Base-by-base conservation (phyloP, 2,888 invertebrate species). In the Hydraecia micacea region DNA sequence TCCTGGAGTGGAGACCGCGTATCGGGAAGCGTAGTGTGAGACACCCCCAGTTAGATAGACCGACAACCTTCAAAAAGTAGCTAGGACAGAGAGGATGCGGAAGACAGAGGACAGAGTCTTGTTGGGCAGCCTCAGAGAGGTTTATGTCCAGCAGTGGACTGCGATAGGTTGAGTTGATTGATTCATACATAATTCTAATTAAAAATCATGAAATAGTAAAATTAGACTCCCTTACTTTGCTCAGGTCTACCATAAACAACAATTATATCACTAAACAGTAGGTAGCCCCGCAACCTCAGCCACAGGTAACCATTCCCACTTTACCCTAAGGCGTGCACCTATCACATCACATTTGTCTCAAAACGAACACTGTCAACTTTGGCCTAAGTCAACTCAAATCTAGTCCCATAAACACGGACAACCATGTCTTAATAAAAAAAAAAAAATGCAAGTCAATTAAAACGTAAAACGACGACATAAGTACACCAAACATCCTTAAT, bases 401-500 rank as follows among this genome's bases (percentile, higher is more conserved):
- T n/a, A 55, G 9, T 13, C 9, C 25, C 7, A 28, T 5, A 25
- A 2, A 46, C 13, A 62, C n/a, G 7, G 5, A 52, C 28, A 9
- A 52, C 39, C 62, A 39, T 13, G 28, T 42, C 3, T 6, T 21
- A 2, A 46, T 52, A 7, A 32, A 3, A 55, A 68, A 13, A 68
- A 13, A 13, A 55, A 73, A 73, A 70, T 66, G 15, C 15, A 73
- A 79, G 72, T 32, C 70, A 75, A 86, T 68, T 76, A 79, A 67
- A 75, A 65, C 7, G 77, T 70, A 75, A 77, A 46, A 62, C 11
- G 46, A 79, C 46, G 58, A 73, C n/a, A 28, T 21, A 36, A 36
- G 52, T n/a, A 67, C 15, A 66, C n/a, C 11, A 67, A 84, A 83
- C 81, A 67, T 62, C 55, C 66, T 72, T 79, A 84, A 88, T 87